Evolutionary conservation across 2,113 vertebrate species (phyloP).

Genomic region (Menura novaehollandiae): DNA sequence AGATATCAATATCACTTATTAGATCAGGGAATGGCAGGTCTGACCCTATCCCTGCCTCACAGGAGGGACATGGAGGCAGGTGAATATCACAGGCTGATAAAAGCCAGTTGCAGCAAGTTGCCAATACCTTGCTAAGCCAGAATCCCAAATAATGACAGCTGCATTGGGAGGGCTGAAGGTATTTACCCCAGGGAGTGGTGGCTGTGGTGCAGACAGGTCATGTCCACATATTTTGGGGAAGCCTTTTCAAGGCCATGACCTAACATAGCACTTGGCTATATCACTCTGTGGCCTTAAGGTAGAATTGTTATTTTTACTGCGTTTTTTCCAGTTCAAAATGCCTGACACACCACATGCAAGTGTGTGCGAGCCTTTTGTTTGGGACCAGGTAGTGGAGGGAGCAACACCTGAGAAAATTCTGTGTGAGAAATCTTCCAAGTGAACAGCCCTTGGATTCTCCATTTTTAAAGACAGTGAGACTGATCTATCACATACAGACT

Average conservation of each 20-base stretch:
- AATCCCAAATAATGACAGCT: background rate
- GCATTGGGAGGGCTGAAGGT: background rate
- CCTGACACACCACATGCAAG: background rate
- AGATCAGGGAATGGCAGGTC: background rate
- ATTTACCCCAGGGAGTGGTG: background rate
- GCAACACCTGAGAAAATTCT: background rate
- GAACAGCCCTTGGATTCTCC: background rate
- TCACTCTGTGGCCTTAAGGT: background rate
- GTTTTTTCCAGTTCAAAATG: background rate
- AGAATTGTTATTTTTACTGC: background rate
- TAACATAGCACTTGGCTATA: background rate
- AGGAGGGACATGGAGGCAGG: background rate
- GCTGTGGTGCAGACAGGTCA: background rate
- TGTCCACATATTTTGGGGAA: background rate
- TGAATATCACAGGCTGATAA: background rate
- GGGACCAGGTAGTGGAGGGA: background rate
- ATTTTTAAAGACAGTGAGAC: background rate
- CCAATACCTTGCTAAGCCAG: background rate
- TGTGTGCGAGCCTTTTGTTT: background rate
- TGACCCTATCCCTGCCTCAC: background rate
- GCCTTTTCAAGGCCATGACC: background rate
- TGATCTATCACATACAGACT: background rate
- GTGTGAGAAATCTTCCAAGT: accelerated
- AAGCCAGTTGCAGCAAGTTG: background rate
- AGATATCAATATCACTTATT: background rate